Conservation (phyloP, 2,888 invertebrate genomes). For the Rhagium mordax region DNA sequence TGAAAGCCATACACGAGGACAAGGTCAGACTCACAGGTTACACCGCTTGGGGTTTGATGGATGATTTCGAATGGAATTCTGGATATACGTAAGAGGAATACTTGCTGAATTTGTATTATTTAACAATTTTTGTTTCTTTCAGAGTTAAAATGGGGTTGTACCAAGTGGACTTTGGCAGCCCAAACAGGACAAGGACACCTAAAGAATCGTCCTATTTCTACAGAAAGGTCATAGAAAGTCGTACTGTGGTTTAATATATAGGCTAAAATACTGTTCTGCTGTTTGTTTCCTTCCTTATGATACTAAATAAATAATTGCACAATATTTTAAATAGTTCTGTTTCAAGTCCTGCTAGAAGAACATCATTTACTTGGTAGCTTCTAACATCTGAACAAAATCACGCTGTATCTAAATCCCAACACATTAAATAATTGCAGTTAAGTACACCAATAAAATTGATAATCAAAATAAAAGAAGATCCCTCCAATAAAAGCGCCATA, state of each 20-base stretch:
- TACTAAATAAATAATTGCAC: too few relatives aligned
- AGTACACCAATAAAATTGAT: too few relatives aligned
- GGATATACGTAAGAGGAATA: slow-evolving; percentile 1
- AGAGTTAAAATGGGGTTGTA: slow-evolving; percentile 1
- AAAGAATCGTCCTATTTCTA: neutral
- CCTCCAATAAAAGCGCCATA: neutral
- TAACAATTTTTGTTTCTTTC: neutral
- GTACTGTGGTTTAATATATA: neutral
- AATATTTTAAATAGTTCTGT: too few relatives aligned
- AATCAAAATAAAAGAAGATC: neutral
- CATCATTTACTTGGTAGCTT: too few relatives aligned
- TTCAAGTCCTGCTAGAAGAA: too few relatives aligned
- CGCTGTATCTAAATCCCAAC: too few relatives aligned
- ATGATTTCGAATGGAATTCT: slow-evolving; percentile 11
- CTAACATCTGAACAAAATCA: too few relatives aligned
- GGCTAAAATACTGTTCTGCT: too few relatives aligned
- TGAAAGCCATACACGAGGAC: slow-evolving; percentile 12
- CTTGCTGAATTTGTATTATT: neutral
- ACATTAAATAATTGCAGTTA: too few relatives aligned
- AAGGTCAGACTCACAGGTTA: slow-evolving; percentile 2
- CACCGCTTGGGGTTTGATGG: slow-evolving; percentile 11
- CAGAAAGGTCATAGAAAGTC: neutral
- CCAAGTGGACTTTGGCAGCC: neutral
- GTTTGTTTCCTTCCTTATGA: too few relatives aligned
- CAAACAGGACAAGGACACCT: slow-evolving; percentile 11